A percentile compares a stretch with the other conserved stretches of the same genome.
These are phyloP conservation scores for Dysdera silvatica DNA, from an alignment of 1,140 invertebrate genomes.

Conservation along the genomic window DNA sequence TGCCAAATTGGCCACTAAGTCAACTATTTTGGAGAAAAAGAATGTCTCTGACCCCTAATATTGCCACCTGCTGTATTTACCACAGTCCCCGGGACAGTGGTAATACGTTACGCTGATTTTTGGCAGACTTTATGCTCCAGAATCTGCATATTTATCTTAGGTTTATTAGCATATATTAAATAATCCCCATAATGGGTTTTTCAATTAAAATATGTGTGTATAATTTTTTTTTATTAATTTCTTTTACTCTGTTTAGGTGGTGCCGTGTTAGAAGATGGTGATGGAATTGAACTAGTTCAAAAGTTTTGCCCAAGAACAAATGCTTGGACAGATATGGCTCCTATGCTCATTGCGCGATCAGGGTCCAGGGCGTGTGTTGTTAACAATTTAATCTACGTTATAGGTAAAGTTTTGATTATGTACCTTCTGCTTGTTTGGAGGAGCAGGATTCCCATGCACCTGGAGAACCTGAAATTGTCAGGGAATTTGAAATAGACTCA, in stretches of 20 bases:
- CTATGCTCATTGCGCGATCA: constrained; percentile 56
- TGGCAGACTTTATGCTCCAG: too few relatives aligned
- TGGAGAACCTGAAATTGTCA: too few relatives aligned
- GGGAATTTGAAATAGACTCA: too few relatives aligned
- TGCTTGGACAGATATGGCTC: constrained; percentile 61
- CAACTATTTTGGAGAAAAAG: too few relatives aligned
- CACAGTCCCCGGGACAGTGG: too few relatives aligned
- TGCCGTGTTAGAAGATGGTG: constrained; percentile 76
- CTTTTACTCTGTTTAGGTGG: constrained; percentile 57
- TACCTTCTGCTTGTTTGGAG: too few relatives aligned
- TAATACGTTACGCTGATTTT: too few relatives aligned
- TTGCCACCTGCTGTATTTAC: too few relatives aligned
- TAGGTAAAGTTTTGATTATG: too few relatives aligned
- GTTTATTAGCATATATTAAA: neutral
- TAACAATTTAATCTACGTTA: constrained; percentile 48
- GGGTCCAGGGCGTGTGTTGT: constrained; percentile 50
- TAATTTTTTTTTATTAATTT: neutral
- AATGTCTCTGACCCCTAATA: too few relatives aligned
- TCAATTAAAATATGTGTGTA: neutral
- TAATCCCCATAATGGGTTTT: neutral
- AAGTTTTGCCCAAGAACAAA: constrained; percentile 65
- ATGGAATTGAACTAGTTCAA: constrained; percentile 64
- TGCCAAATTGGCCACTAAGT: too few relatives aligned
- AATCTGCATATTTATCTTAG: neutral
- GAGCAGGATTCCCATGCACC: too few relatives aligned